Evolutionary conservation across 1,140 invertebrate genomes (phyloP).

Genomic region (Drosophila bifasciata): DNA sequence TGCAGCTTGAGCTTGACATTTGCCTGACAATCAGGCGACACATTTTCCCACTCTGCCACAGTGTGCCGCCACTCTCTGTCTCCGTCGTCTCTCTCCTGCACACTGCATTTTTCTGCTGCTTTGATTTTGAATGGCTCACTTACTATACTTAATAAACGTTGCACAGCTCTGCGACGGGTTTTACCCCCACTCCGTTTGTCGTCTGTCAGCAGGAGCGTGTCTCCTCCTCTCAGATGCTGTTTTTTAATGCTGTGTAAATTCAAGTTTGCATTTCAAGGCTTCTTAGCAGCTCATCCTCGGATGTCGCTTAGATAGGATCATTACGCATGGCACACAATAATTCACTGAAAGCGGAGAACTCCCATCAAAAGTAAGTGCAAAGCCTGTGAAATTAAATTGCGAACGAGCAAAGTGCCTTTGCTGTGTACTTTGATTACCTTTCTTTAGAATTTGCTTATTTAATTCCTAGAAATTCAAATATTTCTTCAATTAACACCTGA

Average conservation of each 20-base stretch:
- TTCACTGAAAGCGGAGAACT: conserved; percentile 17
- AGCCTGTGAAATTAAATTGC: not conserved
- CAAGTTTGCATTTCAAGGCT: conserved; percentile 49
- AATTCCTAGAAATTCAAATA: no score
- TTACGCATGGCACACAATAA: conserved; percentile 52
- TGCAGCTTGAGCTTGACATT: conserved; percentile 61
- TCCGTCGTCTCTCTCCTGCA: not conserved
- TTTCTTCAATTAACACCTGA: no score
- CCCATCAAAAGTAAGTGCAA: conserved; percentile 8
- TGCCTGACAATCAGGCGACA: conserved; percentile 54
- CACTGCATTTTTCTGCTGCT: conserved; percentile 63
- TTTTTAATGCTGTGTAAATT: conserved; percentile 71
- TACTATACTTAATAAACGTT: conserved; percentile 67
- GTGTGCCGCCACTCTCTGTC: not conserved
- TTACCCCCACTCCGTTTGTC: conserved; percentile 1
- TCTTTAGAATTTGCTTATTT: no score
- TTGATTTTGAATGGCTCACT: conserved; percentile 78
- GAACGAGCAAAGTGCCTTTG: fast-evolving
- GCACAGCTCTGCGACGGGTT: conserved; percentile 10
- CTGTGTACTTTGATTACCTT: no score
- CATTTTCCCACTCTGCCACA: conserved; percentile 17
- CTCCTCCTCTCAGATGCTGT: not conserved
- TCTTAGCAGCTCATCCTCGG: conserved; percentile 15
- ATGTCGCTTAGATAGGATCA: conserved; percentile 56
- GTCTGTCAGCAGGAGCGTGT: not conserved